phyloP scores from a whole-genome alignment of 2,797 vertebrate species.

The Lithobates pipiens region DNA sequence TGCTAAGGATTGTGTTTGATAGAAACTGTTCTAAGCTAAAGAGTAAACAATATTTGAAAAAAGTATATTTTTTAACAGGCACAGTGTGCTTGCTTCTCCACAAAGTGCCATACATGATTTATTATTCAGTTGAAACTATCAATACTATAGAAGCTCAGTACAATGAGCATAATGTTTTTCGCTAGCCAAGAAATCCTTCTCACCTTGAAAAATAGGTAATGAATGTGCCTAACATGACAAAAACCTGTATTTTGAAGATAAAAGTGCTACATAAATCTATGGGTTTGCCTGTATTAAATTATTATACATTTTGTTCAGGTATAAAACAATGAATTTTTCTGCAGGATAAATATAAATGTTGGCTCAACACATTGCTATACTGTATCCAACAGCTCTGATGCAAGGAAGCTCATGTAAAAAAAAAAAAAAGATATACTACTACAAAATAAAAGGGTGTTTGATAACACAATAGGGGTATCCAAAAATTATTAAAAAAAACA shows the following conservation, averaged over 20 bases:
- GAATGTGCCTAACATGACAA: background rate
- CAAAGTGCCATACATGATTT: slow-evolving; percentile 23
- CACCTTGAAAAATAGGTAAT: slow-evolving; percentile 8
- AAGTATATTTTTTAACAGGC: slow-evolving; percentile 8
- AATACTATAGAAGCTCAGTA: slow-evolving; percentile 19
- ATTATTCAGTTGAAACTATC: slow-evolving; percentile 24
- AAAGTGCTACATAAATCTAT: slow-evolving; percentile 19
- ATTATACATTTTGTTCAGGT: slow-evolving; percentile 15
- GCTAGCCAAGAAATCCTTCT: slow-evolving; percentile 1
- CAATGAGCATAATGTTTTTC: slow-evolving; percentile 12
- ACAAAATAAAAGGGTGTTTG: too few relatives aligned
- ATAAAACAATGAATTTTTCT: slow-evolving; percentile 1
- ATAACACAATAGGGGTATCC: too few relatives aligned
- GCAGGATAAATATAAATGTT: background rate
- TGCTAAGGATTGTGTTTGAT: slow-evolving; percentile 11
- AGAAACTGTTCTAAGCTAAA: slow-evolving; percentile 8
- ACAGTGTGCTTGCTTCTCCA: background rate
- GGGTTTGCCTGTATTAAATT: background rate
- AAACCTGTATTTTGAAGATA: slow-evolving; percentile 13
- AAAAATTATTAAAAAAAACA: too few relatives aligned
- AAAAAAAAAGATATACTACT: too few relatives aligned
- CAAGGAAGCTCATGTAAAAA: too few relatives aligned
- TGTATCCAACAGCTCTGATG: background rate
- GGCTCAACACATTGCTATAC: background rate
- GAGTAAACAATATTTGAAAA: slow-evolving; percentile 12